Conservation (phyloP, 2,888 invertebrate species). For the Gnatocerus cornutus region DNA sequence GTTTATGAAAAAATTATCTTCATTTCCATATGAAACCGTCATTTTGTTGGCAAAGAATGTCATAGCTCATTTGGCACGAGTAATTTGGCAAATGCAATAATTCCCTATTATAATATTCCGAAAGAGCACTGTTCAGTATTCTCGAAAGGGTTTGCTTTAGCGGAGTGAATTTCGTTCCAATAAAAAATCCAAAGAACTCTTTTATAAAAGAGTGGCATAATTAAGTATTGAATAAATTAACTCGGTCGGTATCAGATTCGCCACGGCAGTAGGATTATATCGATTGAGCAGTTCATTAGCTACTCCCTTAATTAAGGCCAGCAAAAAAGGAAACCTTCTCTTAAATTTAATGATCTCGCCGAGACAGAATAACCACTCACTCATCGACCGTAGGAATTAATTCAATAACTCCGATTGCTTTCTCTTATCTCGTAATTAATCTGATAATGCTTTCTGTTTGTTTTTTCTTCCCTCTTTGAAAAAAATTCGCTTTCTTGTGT, state of each 20-base stretch:
- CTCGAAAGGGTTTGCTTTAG: slow-evolving; percentile 40
- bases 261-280: slow-evolving; percentile 68
- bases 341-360: slow-evolving; percentile 59
- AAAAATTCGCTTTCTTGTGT: slow-evolving; percentile 21
- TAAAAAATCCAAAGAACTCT: slow-evolving; percentile 54
- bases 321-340: slow-evolving; percentile 59
- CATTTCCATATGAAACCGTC: too few relatives aligned
- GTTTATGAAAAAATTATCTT: too few relatives aligned
- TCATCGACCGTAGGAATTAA: slow-evolving; percentile 47
- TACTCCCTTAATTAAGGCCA: slow-evolving; percentile 67
- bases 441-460: slow-evolving; percentile 45
- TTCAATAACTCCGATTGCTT: slow-evolving; percentile 49
- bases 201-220: slow-evolving; percentile 63
- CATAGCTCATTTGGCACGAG: slow-evolving; percentile 15
- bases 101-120: slow-evolving; percentile 41
- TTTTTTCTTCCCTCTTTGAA: slow-evolving; percentile 16
- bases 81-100: slow-evolving; percentile 39
- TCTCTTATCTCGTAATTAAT: slow-evolving; percentile 48
- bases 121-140: slow-evolving; percentile 41
- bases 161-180: slow-evolving; percentile 48
- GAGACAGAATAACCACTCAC: slow-evolving; percentile 55
- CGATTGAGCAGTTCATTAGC: slow-evolving; percentile 70
- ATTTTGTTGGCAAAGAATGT: background rate
- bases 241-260: slow-evolving; percentile 67
- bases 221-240: slow-evolving; percentile 70